These are phyloP conservation scores for Telenomus remus DNA, from an alignment of 1,140 invertebrate species.

Conservation along the genomic window DNA sequence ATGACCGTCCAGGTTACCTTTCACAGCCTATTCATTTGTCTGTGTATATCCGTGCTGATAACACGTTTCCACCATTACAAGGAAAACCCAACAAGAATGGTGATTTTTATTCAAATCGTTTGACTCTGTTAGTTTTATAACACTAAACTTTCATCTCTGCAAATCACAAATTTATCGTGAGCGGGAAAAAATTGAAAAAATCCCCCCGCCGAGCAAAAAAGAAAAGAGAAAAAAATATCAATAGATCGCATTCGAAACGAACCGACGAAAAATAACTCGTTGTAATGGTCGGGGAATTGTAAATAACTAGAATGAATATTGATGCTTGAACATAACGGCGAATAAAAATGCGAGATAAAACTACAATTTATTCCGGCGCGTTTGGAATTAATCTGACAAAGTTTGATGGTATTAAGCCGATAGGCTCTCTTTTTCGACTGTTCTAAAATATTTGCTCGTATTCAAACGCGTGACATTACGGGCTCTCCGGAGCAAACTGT, in stretches of 20 bases:
- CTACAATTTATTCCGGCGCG: slow-evolving; percentile 8
- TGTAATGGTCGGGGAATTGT: slow-evolving; percentile 30
- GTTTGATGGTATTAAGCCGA: too few species aligned
- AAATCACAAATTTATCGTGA: slow-evolving; percentile 25
- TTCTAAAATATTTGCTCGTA: slow-evolving; percentile 25
- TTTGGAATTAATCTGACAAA: slow-evolving; percentile 22
- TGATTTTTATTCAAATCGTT: slow-evolving; percentile 50
- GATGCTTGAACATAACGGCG: slow-evolving; percentile 30
- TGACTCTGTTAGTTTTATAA: slow-evolving; percentile 28
- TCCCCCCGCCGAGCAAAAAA: background rate
- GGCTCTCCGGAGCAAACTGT: slow-evolving; percentile 39
- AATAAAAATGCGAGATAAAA: slow-evolving; percentile 27
- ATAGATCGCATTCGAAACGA: slow-evolving; percentile 3
- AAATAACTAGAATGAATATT: slow-evolving; percentile 44
- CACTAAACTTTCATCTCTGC: slow-evolving; percentile 36
- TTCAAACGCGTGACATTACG: slow-evolving; percentile 28
- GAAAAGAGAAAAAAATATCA: slow-evolving; percentile 27
- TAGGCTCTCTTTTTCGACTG: too few species aligned
- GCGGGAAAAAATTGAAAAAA: slow-evolving; percentile 21
- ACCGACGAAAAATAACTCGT: slow-evolving; percentile 2
- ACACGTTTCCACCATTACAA: slow-evolving; percentile 21
- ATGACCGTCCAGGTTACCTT: slow-evolving; percentile 38
- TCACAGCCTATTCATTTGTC: slow-evolving; percentile 54
- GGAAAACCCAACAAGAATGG: slow-evolving; percentile 51
- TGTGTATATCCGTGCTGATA: slow-evolving; percentile 45